Evolutionary conservation across 2,113 vertebrate genomes (phyloP), one percentile per base, ranked within the genome.

Genomic region (Campylomormyrus numenius): DNA sequence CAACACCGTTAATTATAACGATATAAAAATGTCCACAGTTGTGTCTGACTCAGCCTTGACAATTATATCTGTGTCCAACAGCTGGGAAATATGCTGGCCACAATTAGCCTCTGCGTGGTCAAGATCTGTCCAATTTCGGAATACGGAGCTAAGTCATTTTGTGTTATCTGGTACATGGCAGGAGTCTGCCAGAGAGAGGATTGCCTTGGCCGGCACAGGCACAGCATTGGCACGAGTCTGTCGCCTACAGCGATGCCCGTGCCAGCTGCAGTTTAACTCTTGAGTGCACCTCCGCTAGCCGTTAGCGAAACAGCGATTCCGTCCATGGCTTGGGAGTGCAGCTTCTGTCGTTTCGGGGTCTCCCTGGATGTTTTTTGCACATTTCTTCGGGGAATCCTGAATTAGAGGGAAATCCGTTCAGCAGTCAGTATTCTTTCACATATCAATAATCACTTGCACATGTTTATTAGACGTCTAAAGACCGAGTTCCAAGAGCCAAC

Each of bases 151-250:
- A 85, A 87, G 62, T 90, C 88, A 90, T 89, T 89, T 88, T 66
- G 62, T 90, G 77, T 90, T 92, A 92, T 90, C 89, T 91, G 89
- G 74, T 88, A 90, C 88, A 66, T 92, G 93, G 92, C 93, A 93
- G 91, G 89, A 92, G 90, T 90, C 91, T 93, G 93, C 90, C 91
- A 89, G 62, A 1, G 70, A 87, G 70, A 49, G 35, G 56, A 46
- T 74, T 85, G 62, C 77, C 87, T 89, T 91, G 91, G 92, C 92
- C 91, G 24, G 56, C 49, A 74, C 46, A 83, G 86, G 87, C 77
- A 46, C 70, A 56, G 89, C 42, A 39, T 27, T 90, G 93, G 91
- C 90, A 91, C 66, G 89, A 45, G 56, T 91, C 89, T 50, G 90
- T 89, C 74, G 89, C 58, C 39, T 50, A 7, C 45, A 39, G 13